Base-by-base conservation (phyloP, 2,888 invertebrate species). In the Melanostoma mellinum region DNA sequence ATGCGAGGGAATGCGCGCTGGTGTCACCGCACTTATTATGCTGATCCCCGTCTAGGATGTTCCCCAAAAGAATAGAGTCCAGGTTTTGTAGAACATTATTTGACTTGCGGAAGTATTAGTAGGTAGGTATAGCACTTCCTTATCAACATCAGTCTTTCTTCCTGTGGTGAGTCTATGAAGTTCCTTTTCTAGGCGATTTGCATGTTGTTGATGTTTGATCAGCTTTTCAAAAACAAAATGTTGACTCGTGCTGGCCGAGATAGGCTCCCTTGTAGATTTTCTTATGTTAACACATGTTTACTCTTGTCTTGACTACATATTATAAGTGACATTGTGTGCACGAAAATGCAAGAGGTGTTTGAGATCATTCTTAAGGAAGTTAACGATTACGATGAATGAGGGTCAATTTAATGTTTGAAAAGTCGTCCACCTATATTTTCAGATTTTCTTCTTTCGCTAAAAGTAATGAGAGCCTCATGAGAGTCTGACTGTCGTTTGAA, bases 131-230 rank as follows among this genome's bases (percentile, higher is more conserved):
- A 10, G n/a, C 35, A 40, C 68, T 75, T 71, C 60, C 79, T 75
- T 79, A 79, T 79, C 79, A 65, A 42, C 10, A 10, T 67, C 4
- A 2, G 30, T 61, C 33, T 73, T 78, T 48, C 68, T 78, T 77
- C 63, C 73, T 78, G 61, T 56, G 30, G 40, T 30, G 53, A 1
- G 61, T 36, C 36, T 67, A 20, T n/a, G 10, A 40, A 56, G 55
- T 82, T 82, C 78, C 82, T 77, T 65, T 77, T 71, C 72, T 78
- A 78, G 73, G 82, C 73, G 53, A 69, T 78, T 82, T 74, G 74
- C 79, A 71, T 84, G 74, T n/a, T 60, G 50, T n/a, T 71, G 53
- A 33, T 84, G 74, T 84, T 84, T 84, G 74, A 67, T 75, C 84
- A 84, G 84, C 84, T 84, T 84, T 78, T 60, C 20, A 9, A 56